Base-by-base conservation (phyloP, 2,113 vertebrate genomes). In the Leptosomus discolor region DNA sequence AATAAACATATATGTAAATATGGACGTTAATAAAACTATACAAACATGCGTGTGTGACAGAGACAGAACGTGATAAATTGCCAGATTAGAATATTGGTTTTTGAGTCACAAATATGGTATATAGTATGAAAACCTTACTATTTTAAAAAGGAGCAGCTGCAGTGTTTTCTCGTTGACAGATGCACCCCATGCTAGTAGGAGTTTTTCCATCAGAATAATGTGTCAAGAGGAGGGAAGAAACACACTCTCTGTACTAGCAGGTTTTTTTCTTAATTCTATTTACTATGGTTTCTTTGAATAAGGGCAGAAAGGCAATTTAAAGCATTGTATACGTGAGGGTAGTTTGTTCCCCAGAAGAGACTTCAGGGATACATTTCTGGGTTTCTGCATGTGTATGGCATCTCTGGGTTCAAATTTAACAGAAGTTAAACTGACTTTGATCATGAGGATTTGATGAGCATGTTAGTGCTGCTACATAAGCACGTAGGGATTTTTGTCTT, bases 291-390 rank as follows among this genome's bases (percentile, higher is more conserved):
- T 88, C 75, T 14, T 45, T 51, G 19, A 75, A 30, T 37, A 71
- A 58, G 9, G 29, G 6, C 15, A 80, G 23, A 80, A 94, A 85
- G 71, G 3, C 11, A 63, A 46, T 30, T 46, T 71, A 26, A n/a
- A 80, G 9, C 4, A n/a, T 24, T 63, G 6, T 27, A 46, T 23
- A 18, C 0, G 0, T 7, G 8, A 50, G 12, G 4, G 11, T 76
- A 12, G 1, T 41, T 88, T 79, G 1, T n/a, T 79, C 26, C 5
- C n/a, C 6, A 22, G 32, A 82, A 79, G 32, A 88, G 46, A 85
- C 68, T 53, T 51, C 24, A 51, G n/a, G 17, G 32, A 46, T 37
- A 23, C 2, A 15, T 39, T 15, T 82, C 29, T 64, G 46, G 30
- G 14, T 86, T 94, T 92, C 48, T 23, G 15, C 9, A 41, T 48